These are phyloP conservation scores for Silurus meridionalis DNA, from an alignment of 2,113 vertebrate genomes.

Conservation along the genomic window DNA sequence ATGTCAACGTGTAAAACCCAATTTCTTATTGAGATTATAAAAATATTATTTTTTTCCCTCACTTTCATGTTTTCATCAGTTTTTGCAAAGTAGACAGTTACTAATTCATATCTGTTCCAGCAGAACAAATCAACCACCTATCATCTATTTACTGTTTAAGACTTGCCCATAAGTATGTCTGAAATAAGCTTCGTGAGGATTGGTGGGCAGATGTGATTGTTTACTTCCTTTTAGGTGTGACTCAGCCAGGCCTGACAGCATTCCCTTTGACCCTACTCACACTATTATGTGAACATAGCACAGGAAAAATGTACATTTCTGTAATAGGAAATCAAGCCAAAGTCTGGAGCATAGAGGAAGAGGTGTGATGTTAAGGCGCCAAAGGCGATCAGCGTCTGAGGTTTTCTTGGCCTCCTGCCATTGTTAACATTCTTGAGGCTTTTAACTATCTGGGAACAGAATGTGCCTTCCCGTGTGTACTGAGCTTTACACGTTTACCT, in stretches of 20 bases:
- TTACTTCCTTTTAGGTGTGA: constrained; percentile 28
- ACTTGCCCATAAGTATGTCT: background rate
- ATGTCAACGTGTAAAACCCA: background rate
- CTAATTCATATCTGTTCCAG: background rate
- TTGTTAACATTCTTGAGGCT: constrained; percentile 69
- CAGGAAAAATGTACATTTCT: constrained; percentile 30
- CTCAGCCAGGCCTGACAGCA: constrained; percentile 7
- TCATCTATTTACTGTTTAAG: constrained; percentile 1
- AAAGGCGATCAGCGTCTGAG: constrained; percentile 44
- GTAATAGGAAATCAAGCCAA: constrained; percentile 50
- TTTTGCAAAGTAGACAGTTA: background rate
- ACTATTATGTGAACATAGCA: constrained; percentile 28
- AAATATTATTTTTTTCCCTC: background rate
- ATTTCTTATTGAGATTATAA: background rate
- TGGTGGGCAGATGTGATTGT: constrained; percentile 4
- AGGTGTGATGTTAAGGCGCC: constrained; percentile 50
- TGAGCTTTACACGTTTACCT: constrained; percentile 60
- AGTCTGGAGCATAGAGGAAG: constrained; percentile 56
- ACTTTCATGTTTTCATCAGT: background rate
- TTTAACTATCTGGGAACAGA: constrained; percentile 67
- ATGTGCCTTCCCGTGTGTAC: constrained; percentile 61
- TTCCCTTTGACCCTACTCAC: constrained; percentile 18
- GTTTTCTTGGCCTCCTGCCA: constrained; percentile 62
- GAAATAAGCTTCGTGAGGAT: constrained; percentile 3
- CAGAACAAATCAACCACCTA: background rate